Percentiles rank a stretch among this genome's conserved stretches.
phyloP scores from a whole-genome alignment of 2,888 invertebrate species.

The Argyresthia albistria region DNA sequence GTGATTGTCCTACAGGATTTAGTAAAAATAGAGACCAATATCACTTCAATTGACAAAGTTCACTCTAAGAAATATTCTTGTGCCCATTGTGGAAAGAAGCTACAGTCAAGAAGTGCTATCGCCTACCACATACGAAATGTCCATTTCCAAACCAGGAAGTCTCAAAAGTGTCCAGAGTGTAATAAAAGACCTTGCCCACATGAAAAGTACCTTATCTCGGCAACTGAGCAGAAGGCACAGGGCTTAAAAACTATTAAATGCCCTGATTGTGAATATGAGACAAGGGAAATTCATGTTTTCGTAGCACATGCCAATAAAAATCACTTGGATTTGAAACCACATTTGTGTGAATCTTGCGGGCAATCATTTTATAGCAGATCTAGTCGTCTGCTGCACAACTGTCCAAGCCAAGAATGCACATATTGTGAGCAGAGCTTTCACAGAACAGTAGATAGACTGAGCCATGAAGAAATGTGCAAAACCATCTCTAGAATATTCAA shows the following conservation, averaged over 20 bases:
- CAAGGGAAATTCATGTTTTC: neutral
- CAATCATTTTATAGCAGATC: neutral
- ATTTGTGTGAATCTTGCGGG: neutral
- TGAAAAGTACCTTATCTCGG: constrained; percentile 29
- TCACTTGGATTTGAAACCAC: neutral
- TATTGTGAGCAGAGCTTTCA: neutral
- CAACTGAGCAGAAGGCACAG: neutral
- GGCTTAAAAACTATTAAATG: neutral
- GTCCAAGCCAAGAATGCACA: neutral
- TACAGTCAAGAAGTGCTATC: neutral
- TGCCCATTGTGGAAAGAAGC: neutral
- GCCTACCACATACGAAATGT: neutral
- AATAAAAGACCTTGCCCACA: constrained; percentile 28
- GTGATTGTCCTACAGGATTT: neutral
- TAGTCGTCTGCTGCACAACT: neutral
- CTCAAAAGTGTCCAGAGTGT: constrained; percentile 29
- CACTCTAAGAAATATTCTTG: neutral
- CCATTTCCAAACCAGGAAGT: neutral
- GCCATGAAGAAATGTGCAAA: neutral
- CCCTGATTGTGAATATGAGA: neutral
- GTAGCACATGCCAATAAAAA: neutral
- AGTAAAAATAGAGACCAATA: neutral
- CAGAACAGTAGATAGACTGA: neutral
- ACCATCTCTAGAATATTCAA: neutral
- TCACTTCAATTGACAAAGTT: neutral